Evolutionary conservation across 2,888 invertebrate genomes (phyloP), one percentile per base, ranked within the genome.

Genomic region (Brachynemurus nebulosus): DNA sequence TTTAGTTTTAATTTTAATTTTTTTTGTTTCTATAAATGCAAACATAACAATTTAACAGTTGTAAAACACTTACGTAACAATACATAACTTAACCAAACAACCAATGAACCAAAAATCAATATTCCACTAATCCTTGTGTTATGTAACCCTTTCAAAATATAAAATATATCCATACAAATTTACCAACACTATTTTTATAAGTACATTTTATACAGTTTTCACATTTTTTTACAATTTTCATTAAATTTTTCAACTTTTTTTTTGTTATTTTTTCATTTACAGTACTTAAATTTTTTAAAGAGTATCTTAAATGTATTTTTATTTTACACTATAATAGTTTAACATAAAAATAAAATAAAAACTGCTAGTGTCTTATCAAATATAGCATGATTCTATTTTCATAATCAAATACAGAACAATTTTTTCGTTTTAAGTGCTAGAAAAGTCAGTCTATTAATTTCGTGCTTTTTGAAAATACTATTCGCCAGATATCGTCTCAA

Each of bases 51-150:
- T 19, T n/a, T 17, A 42, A 42, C 33, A 34, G 8, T 42, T 30
- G n/a, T 30, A 30, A 30, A 14, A 30, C 30, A 30, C 30, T 30
- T 30, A 30, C 30, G 14, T 30, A 30, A 30, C 30, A 30, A 30
- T 30, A 30, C 30, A 30, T 30, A 47, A 47, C 48, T 45, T 34
- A 44, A 47, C 44, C 45, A 44, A 49, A 44, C 43, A 49, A 49
- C 43, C 47, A 36, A 42, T 36, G 36, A 36, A 44, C 36, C 38
- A 40, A 45, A 45, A 44, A 54, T 51, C 51, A 50, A 51, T 55
- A 57, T 57, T 57, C 58, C 57, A 58, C 57, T 57, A 59, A 59
- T 59, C 57, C 57, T 53, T 48, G 55, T 52, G 57, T 58, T 55
- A 58, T 57, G 57, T 59, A 58, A 56, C 54, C 49, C 46, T 42